Evolutionary conservation across 2,113 vertebrate species (phyloP).

Genomic region (Barnardius zonarius): DNA sequence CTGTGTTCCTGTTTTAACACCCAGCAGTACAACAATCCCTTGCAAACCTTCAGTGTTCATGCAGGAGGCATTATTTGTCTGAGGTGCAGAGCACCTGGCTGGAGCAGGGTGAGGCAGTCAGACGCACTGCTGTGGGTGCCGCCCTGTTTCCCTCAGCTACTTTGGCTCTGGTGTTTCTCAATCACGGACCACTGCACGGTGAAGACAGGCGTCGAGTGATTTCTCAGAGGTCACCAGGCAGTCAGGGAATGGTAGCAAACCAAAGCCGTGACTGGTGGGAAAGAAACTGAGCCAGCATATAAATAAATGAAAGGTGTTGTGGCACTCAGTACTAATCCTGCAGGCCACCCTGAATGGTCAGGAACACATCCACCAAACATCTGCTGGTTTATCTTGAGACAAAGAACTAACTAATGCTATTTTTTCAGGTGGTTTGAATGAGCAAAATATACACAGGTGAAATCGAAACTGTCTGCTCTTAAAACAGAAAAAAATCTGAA

Average conservation of each 20-base stretch:
- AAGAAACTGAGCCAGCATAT: not conserved
- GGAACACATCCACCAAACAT: not conserved
- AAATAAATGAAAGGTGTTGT: not conserved
- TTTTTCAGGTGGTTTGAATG: not conserved
- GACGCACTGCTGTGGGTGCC: not conserved
- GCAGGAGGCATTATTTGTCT: not conserved
- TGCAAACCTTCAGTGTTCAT: not conserved
- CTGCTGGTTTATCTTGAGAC: not conserved
- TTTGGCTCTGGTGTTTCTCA: not conserved
- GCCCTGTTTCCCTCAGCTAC: not conserved
- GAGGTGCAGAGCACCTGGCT: not conserved
- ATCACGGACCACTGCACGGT: fast-evolving
- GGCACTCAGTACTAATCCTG: not conserved
- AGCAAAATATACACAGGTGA: not conserved
- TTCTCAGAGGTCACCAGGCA: not conserved
- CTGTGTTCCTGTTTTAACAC: not conserved
- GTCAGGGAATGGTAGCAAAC: not conserved
- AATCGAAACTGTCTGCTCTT: not conserved
- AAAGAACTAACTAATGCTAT: not conserved
- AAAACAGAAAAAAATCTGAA: not conserved
- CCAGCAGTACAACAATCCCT: not conserved
- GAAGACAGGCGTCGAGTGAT: fast-evolving
- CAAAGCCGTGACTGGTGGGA: not conserved
- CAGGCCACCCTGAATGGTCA: not conserved
- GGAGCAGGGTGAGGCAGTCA: not conserved